Percentiles rank a stretch among this genome's conserved stretches.
These are phyloP conservation scores for Papilio polyxenes DNA, from an alignment of 1,140 invertebrate genomes.

Conservation along the genomic window DNA sequence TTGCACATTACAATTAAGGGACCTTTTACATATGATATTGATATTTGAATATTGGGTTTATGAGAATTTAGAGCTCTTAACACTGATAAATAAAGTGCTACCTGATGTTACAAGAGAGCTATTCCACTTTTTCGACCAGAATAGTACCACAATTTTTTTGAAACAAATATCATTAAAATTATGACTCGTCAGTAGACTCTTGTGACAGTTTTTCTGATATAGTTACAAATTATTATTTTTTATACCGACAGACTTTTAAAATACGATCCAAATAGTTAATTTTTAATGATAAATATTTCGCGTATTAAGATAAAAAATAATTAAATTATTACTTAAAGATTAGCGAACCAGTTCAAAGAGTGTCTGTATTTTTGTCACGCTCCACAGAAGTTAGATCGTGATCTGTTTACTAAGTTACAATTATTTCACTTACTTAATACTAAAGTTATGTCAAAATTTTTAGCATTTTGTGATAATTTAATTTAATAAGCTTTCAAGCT, in stretches of 20 bases:
- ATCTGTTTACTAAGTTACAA: slow-evolving; percentile 12
- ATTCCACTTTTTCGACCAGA: no score
- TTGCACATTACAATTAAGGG: neutral
- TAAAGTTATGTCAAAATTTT: neutral
- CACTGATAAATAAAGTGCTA: neutral
- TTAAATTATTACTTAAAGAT: neutral
- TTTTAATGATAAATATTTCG: neutral
- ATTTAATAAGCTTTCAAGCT: no score
- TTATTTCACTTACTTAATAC: neutral
- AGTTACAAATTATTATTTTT: no score
- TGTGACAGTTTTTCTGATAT: no score
- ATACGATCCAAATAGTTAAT: no score
- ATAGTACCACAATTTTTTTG: no score
- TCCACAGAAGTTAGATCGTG: slow-evolving; percentile 7
- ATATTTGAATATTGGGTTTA: neutral
- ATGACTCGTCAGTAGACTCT: no score
- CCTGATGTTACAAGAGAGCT: no score
- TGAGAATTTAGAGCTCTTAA: neutral
- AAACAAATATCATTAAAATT: no score
- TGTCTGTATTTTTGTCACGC: slow-evolving; percentile 11
- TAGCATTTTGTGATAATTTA: neutral
- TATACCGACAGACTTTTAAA: no score
- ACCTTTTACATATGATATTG: neutral
- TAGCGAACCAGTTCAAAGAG: neutral
- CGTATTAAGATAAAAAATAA: neutral